Percentiles rank a stretch among this genome's conserved stretches.
phyloP scores from a whole-genome alignment of 2,113 vertebrate species.

The Urocolius indicus region DNA sequence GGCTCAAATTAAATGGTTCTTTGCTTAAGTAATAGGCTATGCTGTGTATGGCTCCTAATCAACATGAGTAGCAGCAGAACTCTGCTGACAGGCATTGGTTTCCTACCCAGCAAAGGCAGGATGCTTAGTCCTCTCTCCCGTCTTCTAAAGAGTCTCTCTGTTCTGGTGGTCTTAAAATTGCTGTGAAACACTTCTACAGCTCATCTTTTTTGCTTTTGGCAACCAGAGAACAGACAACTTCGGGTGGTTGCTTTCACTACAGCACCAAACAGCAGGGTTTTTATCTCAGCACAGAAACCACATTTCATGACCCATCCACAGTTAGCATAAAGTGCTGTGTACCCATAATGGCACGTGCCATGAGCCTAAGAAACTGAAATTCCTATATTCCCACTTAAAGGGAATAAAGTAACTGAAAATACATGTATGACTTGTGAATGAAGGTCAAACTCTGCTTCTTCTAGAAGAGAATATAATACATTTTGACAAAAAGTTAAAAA shows the following conservation, averaged over 20 bases:
- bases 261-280: neutral
- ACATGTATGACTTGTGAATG: neutral
- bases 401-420: neutral
- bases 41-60: neutral
- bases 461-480: neutral
- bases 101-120: neutral
- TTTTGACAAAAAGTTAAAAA: neutral
- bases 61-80: neutral
- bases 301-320: neutral
- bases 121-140: neutral
- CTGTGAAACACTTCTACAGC: neutral
- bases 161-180: neutral
- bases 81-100: neutral
- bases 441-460: neutral
- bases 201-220: neutral
- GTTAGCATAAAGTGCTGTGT: neutral
- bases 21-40: neutral
- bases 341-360: accelerated
- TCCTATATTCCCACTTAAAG: neutral
- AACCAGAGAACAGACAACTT: neutral
- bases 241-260: accelerated
- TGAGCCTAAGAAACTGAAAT: neutral
- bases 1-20: neutral
- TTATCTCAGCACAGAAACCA: accelerated
- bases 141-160: neutral